phyloP scores from a whole-genome alignment of 2,888 invertebrate genomes.

The Dexiosoma caninum region DNA sequence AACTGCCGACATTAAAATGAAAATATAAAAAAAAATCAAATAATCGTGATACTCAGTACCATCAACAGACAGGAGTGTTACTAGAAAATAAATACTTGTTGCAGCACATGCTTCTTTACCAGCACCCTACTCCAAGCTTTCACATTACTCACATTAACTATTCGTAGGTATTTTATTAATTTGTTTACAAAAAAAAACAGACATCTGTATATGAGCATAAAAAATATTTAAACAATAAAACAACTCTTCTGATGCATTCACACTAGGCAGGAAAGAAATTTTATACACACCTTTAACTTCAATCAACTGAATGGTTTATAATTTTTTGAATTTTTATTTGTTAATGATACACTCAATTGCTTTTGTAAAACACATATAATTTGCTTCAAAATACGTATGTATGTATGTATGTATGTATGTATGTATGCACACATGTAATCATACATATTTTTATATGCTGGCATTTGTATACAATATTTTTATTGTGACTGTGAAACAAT shows the following conservation, averaged over 20 bases:
- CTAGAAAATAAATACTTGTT: not conserved
- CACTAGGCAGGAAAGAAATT: not conserved
- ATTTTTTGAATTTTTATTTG: constrained; percentile 1
- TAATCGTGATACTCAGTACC: constrained; percentile 48
- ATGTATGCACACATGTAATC: not conserved
- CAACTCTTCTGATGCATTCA: constrained; percentile 10
- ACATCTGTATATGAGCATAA: not conserved
- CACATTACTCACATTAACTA: not conserved
- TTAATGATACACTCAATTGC: constrained; percentile 27
- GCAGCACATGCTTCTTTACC: constrained; percentile 30
- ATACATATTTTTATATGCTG: not conserved
- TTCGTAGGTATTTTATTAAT: not conserved
- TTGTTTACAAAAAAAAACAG: not conserved
- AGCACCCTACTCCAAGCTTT: no score
- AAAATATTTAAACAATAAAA: constrained; percentile 3
- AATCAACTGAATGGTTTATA: not conserved
- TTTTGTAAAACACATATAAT: not conserved
- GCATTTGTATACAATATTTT: not conserved
- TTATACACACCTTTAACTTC: constrained; percentile 25
- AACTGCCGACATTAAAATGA: constrained; percentile 47
- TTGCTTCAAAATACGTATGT: not conserved
- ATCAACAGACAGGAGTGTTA: constrained; percentile 10
- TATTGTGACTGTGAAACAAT: constrained; percentile 9
- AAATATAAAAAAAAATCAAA: no score
- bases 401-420: not conserved